These are phyloP conservation scores for Orbicella faveolata DNA, from an alignment of 64 coral and sea anemone genomes.

Conservation along the genomic window DNA sequence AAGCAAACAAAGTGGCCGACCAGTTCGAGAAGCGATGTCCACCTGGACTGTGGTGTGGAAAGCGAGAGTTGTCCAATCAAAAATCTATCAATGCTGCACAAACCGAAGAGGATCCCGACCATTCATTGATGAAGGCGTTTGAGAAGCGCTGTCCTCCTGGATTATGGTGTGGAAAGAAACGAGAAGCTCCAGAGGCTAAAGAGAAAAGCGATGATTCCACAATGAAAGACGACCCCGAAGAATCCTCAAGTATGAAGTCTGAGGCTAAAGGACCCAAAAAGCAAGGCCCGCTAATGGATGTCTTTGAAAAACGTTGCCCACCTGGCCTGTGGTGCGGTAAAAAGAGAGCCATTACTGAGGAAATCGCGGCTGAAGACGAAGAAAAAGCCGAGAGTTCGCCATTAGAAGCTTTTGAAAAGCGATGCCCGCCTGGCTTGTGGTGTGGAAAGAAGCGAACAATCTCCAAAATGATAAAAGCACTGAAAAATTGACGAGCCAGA, in stretches of 20 bases:
- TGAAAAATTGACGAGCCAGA: neutral
- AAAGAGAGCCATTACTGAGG: conserved; percentile 22
- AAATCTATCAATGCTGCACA: neutral
- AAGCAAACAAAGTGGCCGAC: neutral
- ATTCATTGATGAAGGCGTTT: neutral
- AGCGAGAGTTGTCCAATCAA: conserved; percentile 8
- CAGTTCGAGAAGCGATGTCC: conserved; percentile 48
- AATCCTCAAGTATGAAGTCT: no score
- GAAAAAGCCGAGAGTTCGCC: neutral
- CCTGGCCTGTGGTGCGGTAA: conserved; percentile 67
- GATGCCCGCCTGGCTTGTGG: conserved; percentile 50
- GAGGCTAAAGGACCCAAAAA: no score
- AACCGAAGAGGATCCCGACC: neutral
- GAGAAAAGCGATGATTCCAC: neutral
- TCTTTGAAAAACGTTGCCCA: conserved; percentile 44
- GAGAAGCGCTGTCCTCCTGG: conserved; percentile 59
- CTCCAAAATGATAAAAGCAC: neutral
- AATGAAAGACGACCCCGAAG: neutral
- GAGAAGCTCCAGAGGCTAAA: neutral
- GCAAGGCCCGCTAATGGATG: neutral
- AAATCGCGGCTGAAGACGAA: neutral
- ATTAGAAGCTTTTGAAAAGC: neutral
- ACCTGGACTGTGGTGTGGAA: conserved; percentile 64
- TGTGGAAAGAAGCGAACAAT: conserved; percentile 39
- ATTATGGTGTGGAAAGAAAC: conserved; percentile 53